Base-by-base conservation (phyloP, 2,888 invertebrate species). In the Dromius quadrimaculatus region DNA sequence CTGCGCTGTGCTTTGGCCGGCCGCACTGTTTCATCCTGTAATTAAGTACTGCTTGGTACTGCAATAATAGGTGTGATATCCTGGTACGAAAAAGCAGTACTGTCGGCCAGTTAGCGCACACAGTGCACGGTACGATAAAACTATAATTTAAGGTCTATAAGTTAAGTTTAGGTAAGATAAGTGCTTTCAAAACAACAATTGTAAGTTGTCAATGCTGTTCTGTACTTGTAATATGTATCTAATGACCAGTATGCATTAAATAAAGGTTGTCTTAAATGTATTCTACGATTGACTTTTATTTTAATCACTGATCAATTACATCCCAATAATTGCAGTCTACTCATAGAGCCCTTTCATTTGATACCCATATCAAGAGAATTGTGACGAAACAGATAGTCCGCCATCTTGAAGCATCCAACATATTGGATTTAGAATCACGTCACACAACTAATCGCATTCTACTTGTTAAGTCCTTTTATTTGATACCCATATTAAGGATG, bases 171-270 rank as follows among this genome's bases (percentile, higher is more conserved):
- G 80, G 79, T 81, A 81, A 81, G 81, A 80, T 82, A 83, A 83
- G 82, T 83, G 83, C 83, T 83, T 83, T 82, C 81, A 78, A 81
- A 73, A 72, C 70, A 74, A 81, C 81, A 81, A 83, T 82, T 78
- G 77, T 78, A 79, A 79, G 82, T 82, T 82, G 82, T 83, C 47
- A 82, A 79, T 78, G 78, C 76, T 79, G 80, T 81, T 82, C 82
- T 83, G 82, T 83, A 83, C 81, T 82, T 83, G 82, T 83, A 83
- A 83, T 83, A 76, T 78, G 76, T 75, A 77, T 82, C 81, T 82
- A 81, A 81, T 83, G 84, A 84, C 85, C 84, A 85, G 84, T 84
- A 84, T 84, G 84, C 84, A 84, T 84, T 84, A 83, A 85, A 85
- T 85, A 85, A 85, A 85, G 84, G 84, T 84, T 84, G 84, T 84